A percentile compares a stretch with the other conserved stretches of the same genome.
These are phyloP conservation scores for Danio albolineatus DNA, from an alignment of 2,797 vertebrate species.

Conservation along the genomic window DNA sequence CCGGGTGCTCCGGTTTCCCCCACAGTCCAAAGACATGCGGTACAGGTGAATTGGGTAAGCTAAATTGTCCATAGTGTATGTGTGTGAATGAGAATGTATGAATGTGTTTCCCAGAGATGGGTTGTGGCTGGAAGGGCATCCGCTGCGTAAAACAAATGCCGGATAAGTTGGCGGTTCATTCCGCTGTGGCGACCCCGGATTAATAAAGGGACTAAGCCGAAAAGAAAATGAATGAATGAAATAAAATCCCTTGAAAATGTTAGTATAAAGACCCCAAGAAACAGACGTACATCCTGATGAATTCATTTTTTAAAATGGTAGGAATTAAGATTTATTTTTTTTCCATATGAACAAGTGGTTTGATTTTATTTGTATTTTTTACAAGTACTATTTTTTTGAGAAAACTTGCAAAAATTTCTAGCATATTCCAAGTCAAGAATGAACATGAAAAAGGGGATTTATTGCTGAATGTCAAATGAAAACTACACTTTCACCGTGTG, in stretches of 20 bases:
- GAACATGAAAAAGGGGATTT: slow-evolving; percentile 85
- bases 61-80: too few relatives aligned
- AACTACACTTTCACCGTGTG: slow-evolving; percentile 90
- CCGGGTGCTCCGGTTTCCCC: too few relatives aligned
- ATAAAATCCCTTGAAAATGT: background rate
- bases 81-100: too few relatives aligned
- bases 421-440: slow-evolving; percentile 89
- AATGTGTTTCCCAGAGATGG: too few relatives aligned
- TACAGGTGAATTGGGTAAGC: too few relatives aligned
- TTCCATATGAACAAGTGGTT: slow-evolving; percentile 84
- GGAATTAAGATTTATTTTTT: slow-evolving; percentile 87
- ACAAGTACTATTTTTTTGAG: slow-evolving; percentile 88
- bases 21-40: too few relatives aligned
- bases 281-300: slow-evolving; percentile 47
- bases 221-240: too few relatives aligned
- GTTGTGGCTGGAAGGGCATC: too few relatives aligned
- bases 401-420: slow-evolving; percentile 94
- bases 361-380: slow-evolving; percentile 74
- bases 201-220: too few relatives aligned
- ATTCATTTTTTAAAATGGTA: slow-evolving; percentile 77
- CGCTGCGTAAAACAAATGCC: too few relatives aligned
- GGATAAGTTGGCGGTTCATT: too few relatives aligned
- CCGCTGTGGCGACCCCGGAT: too few relatives aligned
- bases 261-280: slow-evolving; percentile 3
- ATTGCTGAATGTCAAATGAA: slow-evolving; percentile 98